Conservation (phyloP, 2,113 vertebrate species). For the Anser brachyrhynchus region DNA sequence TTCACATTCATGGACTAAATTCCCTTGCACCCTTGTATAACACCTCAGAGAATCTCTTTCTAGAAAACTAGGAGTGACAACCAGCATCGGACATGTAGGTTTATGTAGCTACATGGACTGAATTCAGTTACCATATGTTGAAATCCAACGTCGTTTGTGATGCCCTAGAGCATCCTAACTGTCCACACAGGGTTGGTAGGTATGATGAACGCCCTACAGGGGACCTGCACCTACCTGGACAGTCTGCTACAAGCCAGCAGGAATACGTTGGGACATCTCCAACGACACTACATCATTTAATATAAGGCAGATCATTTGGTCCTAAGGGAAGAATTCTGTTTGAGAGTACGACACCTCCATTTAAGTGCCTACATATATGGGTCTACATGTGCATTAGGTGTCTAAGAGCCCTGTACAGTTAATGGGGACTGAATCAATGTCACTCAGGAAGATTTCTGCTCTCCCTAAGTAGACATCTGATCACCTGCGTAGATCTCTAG, state of each 20-base stretch:
- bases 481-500: not conserved
- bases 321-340: not conserved
- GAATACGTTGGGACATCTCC: not conserved
- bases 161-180: not conserved
- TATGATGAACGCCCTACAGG: not conserved
- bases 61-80: not conserved
- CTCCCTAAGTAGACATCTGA: not conserved
- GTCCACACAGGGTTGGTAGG: not conserved
- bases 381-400: not conserved
- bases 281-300: not conserved
- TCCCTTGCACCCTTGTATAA: not conserved
- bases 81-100: not conserved
- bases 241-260: not conserved
- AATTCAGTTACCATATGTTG: rapidly evolving
- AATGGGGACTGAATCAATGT: not conserved
- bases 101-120: not conserved
- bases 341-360: not conserved
- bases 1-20: not conserved
- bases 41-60: not conserved
- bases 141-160: rapidly evolving
- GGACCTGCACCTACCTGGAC: not conserved
- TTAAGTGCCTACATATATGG: not conserved
- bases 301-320: not conserved
- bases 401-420: not conserved
- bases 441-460: not conserved